phyloP scores from a whole-genome alignment of 2,113 vertebrate genomes.

The Prionailurus bengalensis region DNA sequence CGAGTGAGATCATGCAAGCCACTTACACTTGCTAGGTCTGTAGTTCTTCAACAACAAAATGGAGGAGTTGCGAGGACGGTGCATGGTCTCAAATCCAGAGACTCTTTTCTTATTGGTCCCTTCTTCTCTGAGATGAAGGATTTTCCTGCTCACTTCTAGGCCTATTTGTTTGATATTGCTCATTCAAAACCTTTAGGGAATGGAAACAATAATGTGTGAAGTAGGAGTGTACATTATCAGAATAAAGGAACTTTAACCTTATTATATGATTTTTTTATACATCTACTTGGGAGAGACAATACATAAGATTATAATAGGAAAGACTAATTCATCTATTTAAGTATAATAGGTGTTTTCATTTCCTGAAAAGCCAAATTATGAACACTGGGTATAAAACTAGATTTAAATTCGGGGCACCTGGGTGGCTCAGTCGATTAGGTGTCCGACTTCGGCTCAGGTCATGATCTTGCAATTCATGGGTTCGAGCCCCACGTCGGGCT shows the following conservation, averaged over 20 bases:
- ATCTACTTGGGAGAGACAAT: not conserved
- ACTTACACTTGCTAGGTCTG: not conserved
- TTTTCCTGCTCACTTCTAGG: not conserved
- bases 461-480: no score
- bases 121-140: not conserved
- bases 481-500: no score
- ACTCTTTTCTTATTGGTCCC: not conserved
- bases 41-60: not conserved
- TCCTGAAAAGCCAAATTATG: slow-evolving; percentile 59
- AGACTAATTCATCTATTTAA: slow-evolving; percentile 7
- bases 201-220: slow-evolving; percentile 19
- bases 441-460: no score
- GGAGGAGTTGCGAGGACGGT: not conserved
- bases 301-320: slow-evolving; percentile 35
- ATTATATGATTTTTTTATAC: slow-evolving; percentile 3
- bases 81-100: not conserved
- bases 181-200: slow-evolving; percentile 27
- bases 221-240: slow-evolving; percentile 26
- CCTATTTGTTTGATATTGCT: slow-evolving; percentile 1
- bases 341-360: slow-evolving; percentile 24
- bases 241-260: slow-evolving; percentile 42
- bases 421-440: no score
- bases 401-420: not conserved
- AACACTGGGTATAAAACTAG: slow-evolving; percentile 47
- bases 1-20: not conserved